phyloP scores from a whole-genome alignment of 2,113 vertebrate species.

The Syngnathoides biaculeatus region DNA sequence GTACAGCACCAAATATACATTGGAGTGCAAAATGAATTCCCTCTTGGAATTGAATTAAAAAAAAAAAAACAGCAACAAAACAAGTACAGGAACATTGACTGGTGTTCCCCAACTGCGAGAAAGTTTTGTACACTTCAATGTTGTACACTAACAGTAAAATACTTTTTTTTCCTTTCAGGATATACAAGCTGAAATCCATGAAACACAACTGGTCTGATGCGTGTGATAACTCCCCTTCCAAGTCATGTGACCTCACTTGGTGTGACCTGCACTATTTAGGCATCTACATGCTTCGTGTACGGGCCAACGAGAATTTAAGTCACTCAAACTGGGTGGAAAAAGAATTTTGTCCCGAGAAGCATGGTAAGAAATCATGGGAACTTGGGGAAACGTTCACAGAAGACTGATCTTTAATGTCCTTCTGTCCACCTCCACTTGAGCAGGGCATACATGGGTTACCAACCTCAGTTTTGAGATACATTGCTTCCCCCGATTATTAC shows the following conservation, averaged over 20 bases:
- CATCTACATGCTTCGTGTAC: not conserved
- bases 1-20: no score
- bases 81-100: not conserved
- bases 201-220: not conserved
- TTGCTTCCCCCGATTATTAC: no score
- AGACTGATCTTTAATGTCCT: not conserved
- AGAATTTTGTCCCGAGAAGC: conserved; percentile 4
- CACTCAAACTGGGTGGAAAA: not conserved
- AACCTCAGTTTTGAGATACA: no score
- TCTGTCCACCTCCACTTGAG: not conserved
- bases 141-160: not conserved
- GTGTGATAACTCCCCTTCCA: not conserved
- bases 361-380: conserved; percentile 1
- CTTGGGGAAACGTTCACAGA: not conserved
- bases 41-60: not conserved
- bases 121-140: not conserved
- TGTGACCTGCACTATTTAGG: not conserved
- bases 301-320: not conserved
- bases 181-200: not conserved
- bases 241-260: not conserved
- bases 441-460: not conserved
- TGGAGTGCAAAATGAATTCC: no score
- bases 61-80: not conserved
- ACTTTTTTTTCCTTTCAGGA: not conserved
- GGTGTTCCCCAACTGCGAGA: not conserved